Conservation (phyloP, 2,888 invertebrate genomes). For the Andrena fulva region DNA sequence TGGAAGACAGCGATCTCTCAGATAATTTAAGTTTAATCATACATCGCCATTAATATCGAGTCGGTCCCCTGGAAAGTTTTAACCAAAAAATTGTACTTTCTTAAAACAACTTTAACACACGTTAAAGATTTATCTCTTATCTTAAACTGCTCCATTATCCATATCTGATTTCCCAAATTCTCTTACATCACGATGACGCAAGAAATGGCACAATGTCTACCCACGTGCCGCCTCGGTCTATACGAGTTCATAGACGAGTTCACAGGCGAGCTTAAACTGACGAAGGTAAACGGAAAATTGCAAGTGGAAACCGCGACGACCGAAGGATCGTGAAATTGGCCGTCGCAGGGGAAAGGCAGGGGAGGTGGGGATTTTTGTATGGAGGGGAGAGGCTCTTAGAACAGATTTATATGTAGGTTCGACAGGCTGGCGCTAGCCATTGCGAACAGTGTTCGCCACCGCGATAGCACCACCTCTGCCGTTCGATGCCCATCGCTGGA, state of each 20-base stretch:
- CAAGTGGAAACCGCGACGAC: not conserved
- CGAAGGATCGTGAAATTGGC: slow-evolving; percentile 32
- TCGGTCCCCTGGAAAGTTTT: too few species aligned
- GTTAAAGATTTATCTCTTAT: too few species aligned
- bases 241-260: not conserved
- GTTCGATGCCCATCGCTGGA: slow-evolving; percentile 1
- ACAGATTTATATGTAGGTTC: slow-evolving; percentile 68
- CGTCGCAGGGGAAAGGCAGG: slow-evolving; percentile 22
- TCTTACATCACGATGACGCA: too few species aligned
- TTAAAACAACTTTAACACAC: too few species aligned
- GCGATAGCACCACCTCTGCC: slow-evolving; percentile 36
- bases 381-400: slow-evolving; percentile 47
- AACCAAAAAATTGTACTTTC: too few species aligned
- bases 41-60: too few species aligned
- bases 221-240: not conserved
- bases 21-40: too few species aligned
- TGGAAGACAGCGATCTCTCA: not conserved
- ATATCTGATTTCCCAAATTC: too few species aligned
- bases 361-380: slow-evolving; percentile 41
- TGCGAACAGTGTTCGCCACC: slow-evolving; percentile 54
- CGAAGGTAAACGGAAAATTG: not conserved
- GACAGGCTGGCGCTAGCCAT: slow-evolving; percentile 45
- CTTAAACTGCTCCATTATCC: too few species aligned
- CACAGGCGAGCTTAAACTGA: not conserved
- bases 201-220: not conserved